A percentile compares a stretch with the other conserved stretches of the same genome.
Evolutionary conservation across 2,888 invertebrate genomes (phyloP).

Genomic region (Dynastes tityus): DNA sequence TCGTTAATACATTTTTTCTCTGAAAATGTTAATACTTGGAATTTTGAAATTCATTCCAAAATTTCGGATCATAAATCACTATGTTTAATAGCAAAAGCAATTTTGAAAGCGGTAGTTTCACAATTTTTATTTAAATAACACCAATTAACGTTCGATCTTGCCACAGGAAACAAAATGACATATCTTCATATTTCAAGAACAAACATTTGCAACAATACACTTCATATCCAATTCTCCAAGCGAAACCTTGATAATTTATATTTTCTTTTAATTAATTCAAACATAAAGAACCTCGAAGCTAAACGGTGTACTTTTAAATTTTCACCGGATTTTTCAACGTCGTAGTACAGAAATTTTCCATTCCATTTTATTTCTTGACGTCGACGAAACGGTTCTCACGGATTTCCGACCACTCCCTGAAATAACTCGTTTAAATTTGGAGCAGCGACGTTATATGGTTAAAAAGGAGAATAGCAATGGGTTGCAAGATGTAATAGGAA

Average conservation of each 20-base stretch:
- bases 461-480: not conserved
- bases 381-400: not conserved
- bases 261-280: conserved; percentile 23
- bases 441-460: not conserved
- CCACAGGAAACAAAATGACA: no score
- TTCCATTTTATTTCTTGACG: not conserved
- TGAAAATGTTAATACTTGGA: no score
- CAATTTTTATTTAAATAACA: no score
- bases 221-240: not conserved
- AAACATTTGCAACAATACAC: no score
- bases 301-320: not conserved
- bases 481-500: not conserved
- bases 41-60: no score
- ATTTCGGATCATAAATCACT: no score
- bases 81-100: no score
- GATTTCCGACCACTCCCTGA: not conserved
- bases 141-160: no score
- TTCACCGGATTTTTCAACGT: not conserved
- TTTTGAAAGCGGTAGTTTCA: no score
- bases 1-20: no score
- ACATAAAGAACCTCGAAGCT: not conserved
- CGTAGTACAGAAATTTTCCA: not conserved
- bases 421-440: conserved; percentile 5
- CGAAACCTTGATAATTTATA: not conserved
- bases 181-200: no score